Conservation (phyloP, 2,113 vertebrate genomes). For the Seriola rivoliana region DNA sequence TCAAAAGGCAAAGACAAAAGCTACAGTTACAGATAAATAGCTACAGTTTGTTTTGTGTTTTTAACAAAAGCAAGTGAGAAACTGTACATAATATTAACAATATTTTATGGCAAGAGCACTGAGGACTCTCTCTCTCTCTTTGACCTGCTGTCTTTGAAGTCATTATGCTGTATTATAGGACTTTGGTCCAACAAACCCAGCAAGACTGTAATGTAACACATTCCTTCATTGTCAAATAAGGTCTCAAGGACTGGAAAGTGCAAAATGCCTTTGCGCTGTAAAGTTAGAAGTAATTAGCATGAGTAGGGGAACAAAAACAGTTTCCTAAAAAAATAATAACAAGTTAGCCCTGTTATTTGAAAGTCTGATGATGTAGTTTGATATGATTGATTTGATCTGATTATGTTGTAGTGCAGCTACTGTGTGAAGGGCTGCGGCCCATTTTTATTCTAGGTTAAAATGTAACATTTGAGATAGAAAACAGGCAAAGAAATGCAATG, state of each 20-base stretch:
- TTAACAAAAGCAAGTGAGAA: conserved; percentile 73
- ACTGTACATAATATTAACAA: conserved; percentile 72
- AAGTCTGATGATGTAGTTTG: conserved; percentile 20
- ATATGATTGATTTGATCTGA: conserved; percentile 44
- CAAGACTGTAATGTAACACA: conserved; percentile 49
- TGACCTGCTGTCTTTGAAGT: conserved; percentile 23
- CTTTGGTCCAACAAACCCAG: conserved; percentile 68
- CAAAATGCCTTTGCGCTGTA: conserved; percentile 62
- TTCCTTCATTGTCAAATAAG: conserved; percentile 69
- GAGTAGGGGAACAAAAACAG: conserved; percentile 5
- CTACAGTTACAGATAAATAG: conserved; percentile 70
- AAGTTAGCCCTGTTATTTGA: conserved; percentile 58
- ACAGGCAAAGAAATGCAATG: conserved; percentile 13
- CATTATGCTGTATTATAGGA: conserved; percentile 38
- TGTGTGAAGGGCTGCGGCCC: not conserved
- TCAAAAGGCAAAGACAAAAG: conserved; percentile 69
- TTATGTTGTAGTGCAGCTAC: conserved; percentile 7
- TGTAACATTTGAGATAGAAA: conserved; percentile 34
- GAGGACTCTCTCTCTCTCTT: conserved; percentile 35
- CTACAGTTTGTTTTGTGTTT: conserved; percentile 54
- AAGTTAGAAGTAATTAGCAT: conserved; percentile 17
- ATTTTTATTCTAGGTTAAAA: conserved; percentile 31
- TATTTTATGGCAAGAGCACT: conserved; percentile 60
- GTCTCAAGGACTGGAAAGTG: conserved; percentile 66
- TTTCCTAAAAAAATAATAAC: conserved; percentile 21